Evolutionary conservation across 1,140 invertebrate species (phyloP), one percentile per base, ranked within the genome.

Genomic region (Hycleus phaleratus): DNA sequence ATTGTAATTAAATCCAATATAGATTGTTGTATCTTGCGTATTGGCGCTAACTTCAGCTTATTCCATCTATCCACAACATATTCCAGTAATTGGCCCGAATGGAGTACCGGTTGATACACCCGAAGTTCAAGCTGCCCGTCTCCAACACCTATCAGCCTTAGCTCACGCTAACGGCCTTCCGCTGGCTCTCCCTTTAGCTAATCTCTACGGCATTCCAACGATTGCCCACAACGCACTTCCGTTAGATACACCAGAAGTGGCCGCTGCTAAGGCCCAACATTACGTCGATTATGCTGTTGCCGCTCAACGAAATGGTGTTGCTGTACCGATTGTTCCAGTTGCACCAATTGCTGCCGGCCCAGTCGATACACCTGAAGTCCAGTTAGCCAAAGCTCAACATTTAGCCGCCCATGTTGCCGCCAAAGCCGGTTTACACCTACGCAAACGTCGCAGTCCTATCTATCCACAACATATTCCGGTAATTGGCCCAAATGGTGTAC

Each of bases 181-280:
- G 57, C 38, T 58, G 39, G 62, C 47, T 39, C 44, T 47, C 26
- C 58, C 46, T 7, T 39, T 42, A 39, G 39, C 18, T 11, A 25
- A 24, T 43, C 26, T 38, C 25, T 10, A 40, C 18, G 10, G 8
- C n/a, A 25, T 46, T 6, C 38, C 49, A 38, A 38, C 59, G 40
- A 51, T 57, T 45, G 56, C 49, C 25, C 51, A 62, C 25, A 65
- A 65, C 39, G 72, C 72, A 53, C 75, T 81, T 4, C 81, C 82
- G 18, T 69, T 82, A 2, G 82, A 85, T 62, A 84, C 82, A 2
- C 77, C 81, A 47, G 83, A 84, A 67, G 83, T 85, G 3, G 78
- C 81, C 49, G 78, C 79, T 39, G 83, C 83, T 32, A 83, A 82
- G 64, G 77, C 78, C 1, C 74, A 79, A 42, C 83, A 85, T 64